phyloP scores from a whole-genome alignment of 2,113 vertebrate genomes.

The Orientallactaga bullata region DNA sequence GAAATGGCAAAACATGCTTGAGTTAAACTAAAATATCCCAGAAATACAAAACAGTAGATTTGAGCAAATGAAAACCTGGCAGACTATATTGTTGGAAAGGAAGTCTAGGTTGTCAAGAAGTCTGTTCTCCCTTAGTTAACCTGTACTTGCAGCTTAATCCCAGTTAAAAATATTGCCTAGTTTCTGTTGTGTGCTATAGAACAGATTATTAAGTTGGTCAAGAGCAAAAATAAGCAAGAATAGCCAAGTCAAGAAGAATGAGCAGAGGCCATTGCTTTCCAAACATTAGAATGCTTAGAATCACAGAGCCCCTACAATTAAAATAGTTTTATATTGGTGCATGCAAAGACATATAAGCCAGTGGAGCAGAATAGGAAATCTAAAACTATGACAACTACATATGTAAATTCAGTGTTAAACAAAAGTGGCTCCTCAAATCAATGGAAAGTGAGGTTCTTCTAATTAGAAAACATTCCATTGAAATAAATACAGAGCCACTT shows the following conservation, averaged over 20 bases:
- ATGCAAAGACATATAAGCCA: conserved; percentile 22
- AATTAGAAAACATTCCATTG: not conserved
- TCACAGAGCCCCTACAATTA: not conserved
- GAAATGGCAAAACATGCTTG: not conserved
- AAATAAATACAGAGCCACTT: conserved; percentile 17
- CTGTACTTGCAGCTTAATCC: not conserved
- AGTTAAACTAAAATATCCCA: not conserved
- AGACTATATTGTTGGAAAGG: not conserved
- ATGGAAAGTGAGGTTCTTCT: not conserved
- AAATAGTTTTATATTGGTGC: not conserved
- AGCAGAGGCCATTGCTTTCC: not conserved
- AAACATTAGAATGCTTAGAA: conserved; percentile 5
- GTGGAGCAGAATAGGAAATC: conserved; percentile 6
- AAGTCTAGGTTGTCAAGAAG: not conserved
- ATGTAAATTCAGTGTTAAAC: not conserved
- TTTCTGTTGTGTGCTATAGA: not conserved
- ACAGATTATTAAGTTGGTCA: not conserved
- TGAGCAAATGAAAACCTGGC: not conserved
- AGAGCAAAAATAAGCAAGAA: not conserved
- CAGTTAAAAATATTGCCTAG: not conserved
- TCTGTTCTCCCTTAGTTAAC: not conserved
- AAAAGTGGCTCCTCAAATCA: not conserved
- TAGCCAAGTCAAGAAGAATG: not conserved
- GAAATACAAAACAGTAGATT: not conserved
- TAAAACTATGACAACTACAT: conserved; percentile 5